These are phyloP conservation scores for Ptychadena robeensis DNA, from an alignment of 2,797 vertebrate genomes.

Conservation along the genomic window DNA sequence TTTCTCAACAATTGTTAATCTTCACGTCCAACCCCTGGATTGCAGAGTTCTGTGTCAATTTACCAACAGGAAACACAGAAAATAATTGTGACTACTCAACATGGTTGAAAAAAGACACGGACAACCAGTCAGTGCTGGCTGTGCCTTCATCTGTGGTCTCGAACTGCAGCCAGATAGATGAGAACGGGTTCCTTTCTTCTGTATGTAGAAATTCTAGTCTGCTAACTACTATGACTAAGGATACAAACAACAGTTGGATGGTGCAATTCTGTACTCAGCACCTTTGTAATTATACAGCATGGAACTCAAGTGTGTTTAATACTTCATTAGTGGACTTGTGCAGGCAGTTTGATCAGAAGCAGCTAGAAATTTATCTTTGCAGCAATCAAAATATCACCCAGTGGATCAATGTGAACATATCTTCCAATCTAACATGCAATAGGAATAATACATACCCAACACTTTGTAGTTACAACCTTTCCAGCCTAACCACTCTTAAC, in stretches of 20 bases:
- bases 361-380: constrained; percentile 32
- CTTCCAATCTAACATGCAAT: constrained; percentile 16
- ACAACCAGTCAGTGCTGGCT: background rate
- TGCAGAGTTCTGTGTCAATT: constrained; percentile 6
- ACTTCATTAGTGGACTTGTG: constrained; percentile 17
- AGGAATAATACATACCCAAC: background rate
- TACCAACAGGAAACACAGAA: background rate
- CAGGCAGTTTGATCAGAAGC: constrained; percentile 27
- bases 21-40: constrained; percentile 18
- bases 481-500: background rate
- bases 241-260: constrained; percentile 39
- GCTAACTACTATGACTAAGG: background rate
- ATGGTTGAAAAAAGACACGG: constrained; percentile 5
- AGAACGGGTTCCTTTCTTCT: constrained; percentile 14
- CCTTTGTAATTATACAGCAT: constrained; percentile 41
- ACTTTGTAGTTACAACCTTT: constrained; percentile 17
- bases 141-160: background rate
- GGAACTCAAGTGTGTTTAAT: background rate
- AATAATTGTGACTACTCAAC: constrained; percentile 16
- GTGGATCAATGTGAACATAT: background rate
- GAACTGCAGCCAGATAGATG: constrained; percentile 41
- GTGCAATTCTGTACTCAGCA: constrained; percentile 15
- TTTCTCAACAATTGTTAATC: constrained; percentile 31
- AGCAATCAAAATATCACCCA: constrained; percentile 15
- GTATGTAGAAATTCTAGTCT: constrained; percentile 37